Conservation (phyloP, 2,113 vertebrate species). For the Melanerpes formicivorus region DNA sequence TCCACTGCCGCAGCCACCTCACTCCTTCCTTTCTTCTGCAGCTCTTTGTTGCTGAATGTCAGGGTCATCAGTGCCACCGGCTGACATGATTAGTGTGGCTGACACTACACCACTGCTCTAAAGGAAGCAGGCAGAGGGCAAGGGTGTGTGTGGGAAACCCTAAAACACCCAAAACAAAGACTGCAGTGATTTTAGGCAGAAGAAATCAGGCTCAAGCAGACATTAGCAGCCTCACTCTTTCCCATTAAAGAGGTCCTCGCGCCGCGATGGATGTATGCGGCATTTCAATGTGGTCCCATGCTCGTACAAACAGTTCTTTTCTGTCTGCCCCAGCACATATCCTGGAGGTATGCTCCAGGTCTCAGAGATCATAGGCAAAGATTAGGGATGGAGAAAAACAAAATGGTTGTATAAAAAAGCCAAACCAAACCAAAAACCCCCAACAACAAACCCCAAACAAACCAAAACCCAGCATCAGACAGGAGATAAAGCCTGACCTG, state of each 20-base stretch:
- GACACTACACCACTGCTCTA: conserved; percentile 55
- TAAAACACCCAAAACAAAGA: neutral
- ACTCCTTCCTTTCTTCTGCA: neutral
- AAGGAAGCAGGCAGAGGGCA: conserved; percentile 41
- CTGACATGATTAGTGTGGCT: conserved; percentile 62
- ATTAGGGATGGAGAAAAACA: neutral
- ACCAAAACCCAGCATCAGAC: neutral
- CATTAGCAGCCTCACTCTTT: neutral
- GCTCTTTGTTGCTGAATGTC: conserved; percentile 64
- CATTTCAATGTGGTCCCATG: neutral
- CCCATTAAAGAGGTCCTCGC: neutral
- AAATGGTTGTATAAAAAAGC: neutral
- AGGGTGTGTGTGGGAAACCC: rapidly evolving
- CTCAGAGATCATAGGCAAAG: conserved; percentile 9
- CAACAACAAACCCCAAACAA: neutral
- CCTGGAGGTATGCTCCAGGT: conserved; percentile 3
- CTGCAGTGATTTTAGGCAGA: neutral
- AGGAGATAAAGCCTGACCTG: conserved; percentile 48
- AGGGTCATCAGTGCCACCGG: conserved; percentile 56
- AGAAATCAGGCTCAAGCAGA: neutral
- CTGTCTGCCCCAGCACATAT: neutral
- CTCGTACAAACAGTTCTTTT: neutral
- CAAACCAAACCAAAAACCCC: neutral
- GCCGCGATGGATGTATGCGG: rapidly evolving
- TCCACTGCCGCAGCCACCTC: neutral